A percentile compares a stretch with the other conserved stretches of the same genome.
phyloP scores from a whole-genome alignment of 2,113 vertebrate species.

The Limnothrissa miodon region DNA sequence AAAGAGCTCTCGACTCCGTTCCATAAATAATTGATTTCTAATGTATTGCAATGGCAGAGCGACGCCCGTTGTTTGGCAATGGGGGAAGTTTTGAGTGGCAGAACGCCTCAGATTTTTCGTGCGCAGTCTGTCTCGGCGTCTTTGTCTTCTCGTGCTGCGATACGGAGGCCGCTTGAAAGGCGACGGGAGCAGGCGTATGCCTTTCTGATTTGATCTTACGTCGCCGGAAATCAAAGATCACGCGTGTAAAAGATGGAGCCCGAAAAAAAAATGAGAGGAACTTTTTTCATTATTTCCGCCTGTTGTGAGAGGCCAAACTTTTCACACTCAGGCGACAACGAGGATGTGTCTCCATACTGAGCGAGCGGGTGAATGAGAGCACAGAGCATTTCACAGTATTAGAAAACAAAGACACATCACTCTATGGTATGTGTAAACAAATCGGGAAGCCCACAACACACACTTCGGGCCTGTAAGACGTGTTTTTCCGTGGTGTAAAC shows the following conservation, averaged over 20 bases:
- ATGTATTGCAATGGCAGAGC: constrained; percentile 75
- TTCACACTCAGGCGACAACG: constrained; percentile 48
- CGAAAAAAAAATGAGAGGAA: constrained; percentile 57
- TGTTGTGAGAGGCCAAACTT: constrained; percentile 68
- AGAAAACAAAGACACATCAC: constrained; percentile 37
- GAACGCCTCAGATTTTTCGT: constrained; percentile 64
- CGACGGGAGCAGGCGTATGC: constrained; percentile 63
- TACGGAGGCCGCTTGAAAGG: constrained; percentile 70
- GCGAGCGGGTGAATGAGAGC: constrained; percentile 26
- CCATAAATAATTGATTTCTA: constrained; percentile 80
- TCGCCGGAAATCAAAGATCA: constrained; percentile 73
- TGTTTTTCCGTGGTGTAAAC: constrained; percentile 41
- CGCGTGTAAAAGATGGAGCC: constrained; percentile 65
- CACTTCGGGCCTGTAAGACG: constrained; percentile 32
- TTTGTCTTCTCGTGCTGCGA: constrained; percentile 67
- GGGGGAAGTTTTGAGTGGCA: constrained; percentile 72
- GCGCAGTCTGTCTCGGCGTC: constrained; percentile 63
- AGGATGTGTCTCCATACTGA: constrained; percentile 13
- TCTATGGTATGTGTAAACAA: constrained; percentile 38
- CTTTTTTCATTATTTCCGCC: constrained; percentile 45
- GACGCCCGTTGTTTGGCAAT: constrained; percentile 70
- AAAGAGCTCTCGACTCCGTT: constrained; percentile 72
- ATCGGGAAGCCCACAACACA: constrained; percentile 26
- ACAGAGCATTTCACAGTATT: constrained; percentile 18
- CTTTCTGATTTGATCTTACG: constrained; percentile 74